Conservation (phyloP, 2,113 vertebrate genomes). For the Zosterops borbonicus region DNA sequence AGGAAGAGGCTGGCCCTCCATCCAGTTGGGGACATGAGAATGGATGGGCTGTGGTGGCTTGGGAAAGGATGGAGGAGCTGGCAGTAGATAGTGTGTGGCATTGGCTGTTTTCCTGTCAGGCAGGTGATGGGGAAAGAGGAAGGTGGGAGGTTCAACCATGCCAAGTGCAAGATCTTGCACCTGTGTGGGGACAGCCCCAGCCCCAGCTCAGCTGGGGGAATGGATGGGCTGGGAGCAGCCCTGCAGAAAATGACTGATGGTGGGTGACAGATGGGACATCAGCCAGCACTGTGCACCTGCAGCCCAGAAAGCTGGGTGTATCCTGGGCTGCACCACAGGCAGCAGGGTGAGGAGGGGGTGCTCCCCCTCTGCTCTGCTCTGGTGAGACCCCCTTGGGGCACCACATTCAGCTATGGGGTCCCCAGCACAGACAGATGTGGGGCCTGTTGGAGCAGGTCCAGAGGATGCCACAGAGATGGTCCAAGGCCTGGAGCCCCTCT, state of each 20-base stretch:
- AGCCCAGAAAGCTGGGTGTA: accelerated
- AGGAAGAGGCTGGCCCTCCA: neutral
- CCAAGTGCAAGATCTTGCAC: neutral
- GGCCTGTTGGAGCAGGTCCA: neutral
- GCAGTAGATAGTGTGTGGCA: neutral
- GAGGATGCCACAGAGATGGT: neutral
- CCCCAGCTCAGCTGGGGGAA: neutral
- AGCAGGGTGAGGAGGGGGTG: neutral
- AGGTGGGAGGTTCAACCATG: neutral
- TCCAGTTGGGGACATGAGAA: accelerated
- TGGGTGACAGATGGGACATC: neutral
- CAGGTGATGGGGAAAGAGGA: neutral
- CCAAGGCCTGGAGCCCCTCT: neutral
- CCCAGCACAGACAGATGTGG: neutral
- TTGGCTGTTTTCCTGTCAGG: neutral
- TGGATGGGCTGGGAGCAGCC: neutral
- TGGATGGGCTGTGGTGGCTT: neutral
- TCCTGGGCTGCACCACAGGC: neutral
- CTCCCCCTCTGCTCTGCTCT: neutral
- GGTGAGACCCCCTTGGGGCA: neutral
- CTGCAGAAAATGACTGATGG: accelerated
- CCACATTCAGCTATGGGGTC: neutral
- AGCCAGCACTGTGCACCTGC: accelerated
- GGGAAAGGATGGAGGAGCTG: neutral
- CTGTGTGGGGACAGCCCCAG: neutral